These are phyloP conservation scores for Miichthys miiuy DNA, from an alignment of 2,797 vertebrate genomes.

Conservation along the genomic window DNA sequence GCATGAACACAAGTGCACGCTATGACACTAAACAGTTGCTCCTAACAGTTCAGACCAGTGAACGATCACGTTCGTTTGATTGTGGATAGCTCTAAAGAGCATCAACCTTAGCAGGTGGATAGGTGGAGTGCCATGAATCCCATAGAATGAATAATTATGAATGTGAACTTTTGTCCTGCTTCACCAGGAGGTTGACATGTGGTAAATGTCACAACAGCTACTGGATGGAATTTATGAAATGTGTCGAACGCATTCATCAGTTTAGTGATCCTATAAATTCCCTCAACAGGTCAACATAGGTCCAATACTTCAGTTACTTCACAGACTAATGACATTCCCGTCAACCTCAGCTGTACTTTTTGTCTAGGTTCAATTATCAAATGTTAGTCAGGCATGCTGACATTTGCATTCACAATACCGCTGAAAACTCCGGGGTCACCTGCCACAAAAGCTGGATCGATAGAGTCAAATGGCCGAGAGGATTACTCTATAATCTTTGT, in stretches of 20 bases:
- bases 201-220: neutral
- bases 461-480: no score
- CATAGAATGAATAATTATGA: neutral
- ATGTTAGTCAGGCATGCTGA: neutral
- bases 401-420: neutral
- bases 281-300: neutral
- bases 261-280: neutral
- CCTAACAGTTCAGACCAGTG: conserved; percentile 6
- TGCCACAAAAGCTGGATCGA: no score
- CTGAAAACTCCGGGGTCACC: no score
- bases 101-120: no score
- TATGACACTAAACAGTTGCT: conserved; percentile 28
- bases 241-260: neutral
- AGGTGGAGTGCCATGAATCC: no score
- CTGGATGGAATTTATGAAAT: neutral
- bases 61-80: neutral
- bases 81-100: neutral
- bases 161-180: neutral
- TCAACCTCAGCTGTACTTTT: neutral
- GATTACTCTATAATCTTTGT: no score
- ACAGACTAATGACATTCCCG: neutral
- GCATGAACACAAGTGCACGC: neutral
- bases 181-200: neutral
- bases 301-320: neutral
- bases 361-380: neutral